Evolutionary conservation across 2,888 invertebrate genomes (phyloP).

Genomic region (Dasypogon diadema): DNA sequence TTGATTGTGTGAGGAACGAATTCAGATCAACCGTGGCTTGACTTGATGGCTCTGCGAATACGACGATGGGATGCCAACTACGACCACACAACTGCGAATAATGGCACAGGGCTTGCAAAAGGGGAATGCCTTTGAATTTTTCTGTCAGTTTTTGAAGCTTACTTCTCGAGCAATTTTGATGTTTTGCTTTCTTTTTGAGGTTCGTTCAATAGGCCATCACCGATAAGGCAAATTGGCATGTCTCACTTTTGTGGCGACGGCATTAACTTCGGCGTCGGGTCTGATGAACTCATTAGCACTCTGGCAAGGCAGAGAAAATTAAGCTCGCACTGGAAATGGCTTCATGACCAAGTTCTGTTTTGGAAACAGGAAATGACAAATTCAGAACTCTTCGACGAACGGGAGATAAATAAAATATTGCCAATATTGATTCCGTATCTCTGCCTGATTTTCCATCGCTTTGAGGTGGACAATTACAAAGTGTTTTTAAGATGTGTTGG

Average conservation of each 20-base stretch:
- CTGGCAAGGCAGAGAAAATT: slow-evolving; percentile 7
- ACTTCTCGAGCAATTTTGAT: not conserved
- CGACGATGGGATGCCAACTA: not conserved
- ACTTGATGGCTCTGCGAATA: not conserved
- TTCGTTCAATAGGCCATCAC: not conserved
- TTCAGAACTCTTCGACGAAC: slow-evolving; percentile 37
- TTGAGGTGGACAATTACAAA: not conserved
- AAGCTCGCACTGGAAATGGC: slow-evolving; percentile 37
- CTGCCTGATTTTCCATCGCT: not conserved
- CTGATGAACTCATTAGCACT: slow-evolving; percentile 22
- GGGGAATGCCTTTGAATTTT: slow-evolving; percentile 25
- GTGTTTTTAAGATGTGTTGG: slow-evolving; percentile 37
- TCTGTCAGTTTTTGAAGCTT: slow-evolving; percentile 36
- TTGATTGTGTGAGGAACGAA: not conserved
- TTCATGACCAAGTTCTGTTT: slow-evolving; percentile 29
- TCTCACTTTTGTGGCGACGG: not conserved
- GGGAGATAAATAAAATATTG: slow-evolving; percentile 35
- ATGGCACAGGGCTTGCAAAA: not conserved
- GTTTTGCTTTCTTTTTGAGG: not conserved
- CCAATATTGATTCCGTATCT: slow-evolving; percentile 50
- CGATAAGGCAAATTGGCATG: slow-evolving; percentile 1
- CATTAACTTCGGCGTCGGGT: slow-evolving; percentile 6
- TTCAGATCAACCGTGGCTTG: not conserved
- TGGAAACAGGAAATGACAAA: slow-evolving; percentile 52
- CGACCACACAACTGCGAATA: not conserved